Evolutionary conservation across 1,140 invertebrate genomes (phyloP), one percentile per base, ranked within the genome.

Genomic region (Trachymyrmex cornetzi): DNA sequence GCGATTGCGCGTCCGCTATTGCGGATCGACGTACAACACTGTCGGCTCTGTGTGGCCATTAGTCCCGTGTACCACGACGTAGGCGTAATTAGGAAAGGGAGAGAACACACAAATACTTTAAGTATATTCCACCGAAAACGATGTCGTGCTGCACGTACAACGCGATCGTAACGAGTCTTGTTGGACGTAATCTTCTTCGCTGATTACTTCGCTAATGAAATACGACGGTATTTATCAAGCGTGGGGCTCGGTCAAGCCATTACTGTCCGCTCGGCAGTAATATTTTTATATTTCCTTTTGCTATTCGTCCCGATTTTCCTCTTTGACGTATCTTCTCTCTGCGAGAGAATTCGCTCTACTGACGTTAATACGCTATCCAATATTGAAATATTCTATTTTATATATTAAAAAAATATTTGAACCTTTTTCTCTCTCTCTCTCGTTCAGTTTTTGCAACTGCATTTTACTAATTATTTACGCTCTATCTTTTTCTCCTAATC

Each of bases 111-210:
- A 84, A 84, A 63, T 84, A 84, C 69, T 50, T 75, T 84, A 84
- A 75, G 53, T 61, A n/a, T 75, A 75, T 63, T 79, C 80, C 38
- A 74, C 57, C 69, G 38, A 84, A 84, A 69, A 57, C 14, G 38
- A 84, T 84, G 69, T 84, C 80, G 80, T 84, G 80, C 57, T 50
- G 80, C 80, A 84, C 80, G 55, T 84, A 75, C 55, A 48, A 75
- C 69, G 80, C 80, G 80, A 84, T 84, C 80, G 80, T 84, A 75
- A 75, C 80, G 80, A 84, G 80, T 84, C 80, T 84, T 84, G 80
- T 84, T 84, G 80, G 80, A 84, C 80, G 80, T 84, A 84, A 84
- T 84, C 55, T 84, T 59, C 66, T 72, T 74, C 69, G 55, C 69
- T 74, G 80, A 82, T 82, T 82, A 82, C 67, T 82, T 61, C 38